Conservation (phyloP, 2,797 vertebrate species). For the Syngnathus rostellatus region DNA sequence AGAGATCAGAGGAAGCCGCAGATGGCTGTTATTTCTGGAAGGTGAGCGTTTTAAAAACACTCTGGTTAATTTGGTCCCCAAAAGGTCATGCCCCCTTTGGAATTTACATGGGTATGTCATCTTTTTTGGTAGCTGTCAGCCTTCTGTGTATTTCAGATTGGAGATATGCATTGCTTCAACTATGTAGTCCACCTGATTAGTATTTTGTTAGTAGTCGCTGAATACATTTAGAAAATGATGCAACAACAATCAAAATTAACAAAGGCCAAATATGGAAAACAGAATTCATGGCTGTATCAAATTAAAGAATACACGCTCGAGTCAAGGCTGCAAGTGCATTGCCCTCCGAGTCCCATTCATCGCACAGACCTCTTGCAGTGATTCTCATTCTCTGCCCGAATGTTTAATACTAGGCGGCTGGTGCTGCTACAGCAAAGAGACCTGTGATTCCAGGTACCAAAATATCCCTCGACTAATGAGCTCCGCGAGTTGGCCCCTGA, state of each 20-base stretch:
- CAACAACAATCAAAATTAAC: too few species aligned
- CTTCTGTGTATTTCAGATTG: slow-evolving; percentile 9
- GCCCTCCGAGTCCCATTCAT: slow-evolving; percentile 10
- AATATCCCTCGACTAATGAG: slow-evolving; percentile 76
- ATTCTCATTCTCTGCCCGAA: slow-evolving; percentile 28
- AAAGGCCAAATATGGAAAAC: neutral
- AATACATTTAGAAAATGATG: neutral
- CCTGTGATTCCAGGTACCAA: slow-evolving; percentile 77
- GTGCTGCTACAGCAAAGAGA: slow-evolving; percentile 79
- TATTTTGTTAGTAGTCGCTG: neutral
- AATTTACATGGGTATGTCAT: slow-evolving; percentile 57
- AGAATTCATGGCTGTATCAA: neutral
- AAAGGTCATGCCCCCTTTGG: slow-evolving; percentile 48
- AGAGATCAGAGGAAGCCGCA: slow-evolving; percentile 73
- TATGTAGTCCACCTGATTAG: neutral
- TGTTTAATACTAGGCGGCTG: slow-evolving; percentile 68
- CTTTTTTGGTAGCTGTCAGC: slow-evolving; percentile 24
- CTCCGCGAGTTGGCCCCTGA: slow-evolving; percentile 71
- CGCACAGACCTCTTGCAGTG: slow-evolving; percentile 31
- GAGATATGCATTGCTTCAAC: slow-evolving; percentile 5
- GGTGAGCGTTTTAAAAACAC: slow-evolving; percentile 68
- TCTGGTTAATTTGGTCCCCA: slow-evolving; percentile 57
- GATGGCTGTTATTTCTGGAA: slow-evolving; percentile 75
- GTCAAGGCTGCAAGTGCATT: slow-evolving; percentile 43
- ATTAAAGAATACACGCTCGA: neutral